Conservation (phyloP, 2,888 invertebrate species). For the Athrips mouffetella region DNA sequence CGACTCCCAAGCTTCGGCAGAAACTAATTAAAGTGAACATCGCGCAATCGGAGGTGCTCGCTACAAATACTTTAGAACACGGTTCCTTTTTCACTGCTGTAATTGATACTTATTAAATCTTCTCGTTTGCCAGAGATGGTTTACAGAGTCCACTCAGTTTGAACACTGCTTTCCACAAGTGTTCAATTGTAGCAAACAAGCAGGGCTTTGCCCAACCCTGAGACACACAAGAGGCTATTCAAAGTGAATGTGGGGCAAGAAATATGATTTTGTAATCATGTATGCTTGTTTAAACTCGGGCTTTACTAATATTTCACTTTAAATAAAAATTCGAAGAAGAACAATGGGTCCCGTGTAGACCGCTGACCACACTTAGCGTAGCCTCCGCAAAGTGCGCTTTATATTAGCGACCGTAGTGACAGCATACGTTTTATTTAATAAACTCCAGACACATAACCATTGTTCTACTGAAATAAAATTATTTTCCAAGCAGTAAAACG, state of each 20-base stretch:
- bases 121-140: not conserved
- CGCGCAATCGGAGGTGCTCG: slow-evolving; percentile 35
- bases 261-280: too few species aligned
- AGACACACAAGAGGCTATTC: too few species aligned
- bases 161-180: too few species aligned
- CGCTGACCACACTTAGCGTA: slow-evolving; percentile 20
- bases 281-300: too few species aligned
- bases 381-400: slow-evolving; percentile 20
- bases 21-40: slow-evolving; percentile 66
- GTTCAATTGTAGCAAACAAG: too few species aligned
- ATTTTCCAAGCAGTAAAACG: not conserved
- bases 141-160: too few species aligned
- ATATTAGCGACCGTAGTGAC: slow-evolving; percentile 18
- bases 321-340: not conserved
- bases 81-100: not conserved
- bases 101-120: not conserved
- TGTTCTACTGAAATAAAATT: slow-evolving; percentile 1
- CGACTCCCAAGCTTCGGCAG: slow-evolving; percentile 51
- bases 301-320: not conserved
- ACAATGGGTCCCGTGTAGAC: not conserved
- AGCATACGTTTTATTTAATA: slow-evolving; percentile 21
- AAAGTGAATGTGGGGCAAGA: too few species aligned
- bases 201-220: too few species aligned
- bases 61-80: not conserved
- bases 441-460: slow-evolving; percentile 7